Evolutionary conservation across 2,888 invertebrate species (phyloP), one percentile per base, ranked within the genome.

Genomic region (Troilus luridus): DNA sequence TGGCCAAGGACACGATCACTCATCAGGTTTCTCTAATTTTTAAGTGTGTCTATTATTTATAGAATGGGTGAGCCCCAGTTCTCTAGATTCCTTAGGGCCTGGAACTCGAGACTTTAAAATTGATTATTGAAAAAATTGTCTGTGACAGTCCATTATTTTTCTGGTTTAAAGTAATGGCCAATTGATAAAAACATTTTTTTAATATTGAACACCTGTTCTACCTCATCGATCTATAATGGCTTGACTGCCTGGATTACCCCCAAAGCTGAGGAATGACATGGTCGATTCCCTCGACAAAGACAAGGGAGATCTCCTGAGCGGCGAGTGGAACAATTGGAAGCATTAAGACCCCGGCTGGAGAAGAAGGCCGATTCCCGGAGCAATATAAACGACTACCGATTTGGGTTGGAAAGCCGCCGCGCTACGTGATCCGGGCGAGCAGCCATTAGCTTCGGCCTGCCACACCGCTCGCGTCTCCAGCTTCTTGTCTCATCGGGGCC

Each of bases 341-440:
- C 72, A 77, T 77, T 77, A 77, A 24, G 72, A 77, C 72, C 72
- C 27, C 41, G 72, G 72, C 41, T 17, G 41, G 41, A 7, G 41
- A 64, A 67, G 24, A 7, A 67, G 67, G 67, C 67, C 14, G 14
- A 67, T 41, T 77, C 27, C 27, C 19, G 24, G 64, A 64, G n/a
- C 24, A 11, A 77, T 67, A 67, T 67, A 41, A 77, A 77, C 17
- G 72, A 14, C 72, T 77, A 77, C 72, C 72, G 72, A 77, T 77
- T 77, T 77, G 72, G 72, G 72, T 77, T 77, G 14, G 72, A 77
- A 77, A 77, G 72, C 72, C 72, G 72, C 72, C 17, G 41, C 27
- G 7, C 72, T 77, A 77, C 72, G 72, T 77, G 72, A 77, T 77
- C 72, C 41, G 9, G 27, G 8, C 27, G 27, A 17, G 24, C 6